These are phyloP conservation scores for Anguilla marmorata DNA, from an alignment of 2,797 vertebrate genomes.

Conservation along the genomic window DNA sequence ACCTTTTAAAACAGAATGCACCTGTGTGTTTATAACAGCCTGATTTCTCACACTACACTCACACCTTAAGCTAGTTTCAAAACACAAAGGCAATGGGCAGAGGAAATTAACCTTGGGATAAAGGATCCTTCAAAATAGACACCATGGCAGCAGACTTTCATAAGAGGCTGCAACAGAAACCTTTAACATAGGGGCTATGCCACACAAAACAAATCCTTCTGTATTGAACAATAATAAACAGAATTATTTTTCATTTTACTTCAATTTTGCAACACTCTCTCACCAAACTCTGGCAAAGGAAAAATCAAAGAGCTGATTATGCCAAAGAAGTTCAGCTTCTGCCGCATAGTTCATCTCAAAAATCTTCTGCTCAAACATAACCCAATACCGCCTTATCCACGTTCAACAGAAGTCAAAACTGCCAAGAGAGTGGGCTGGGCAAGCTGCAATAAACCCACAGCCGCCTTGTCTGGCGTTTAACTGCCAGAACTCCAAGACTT, in stretches of 20 bases:
- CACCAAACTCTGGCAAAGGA: background rate
- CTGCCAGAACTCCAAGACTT: background rate
- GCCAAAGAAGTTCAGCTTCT: background rate
- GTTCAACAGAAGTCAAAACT: constrained; percentile 9
- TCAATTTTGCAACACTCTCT: background rate
- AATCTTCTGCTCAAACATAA: background rate
- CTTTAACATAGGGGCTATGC: too few species aligned
- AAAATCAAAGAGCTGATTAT: background rate
- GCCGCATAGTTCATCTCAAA: background rate
- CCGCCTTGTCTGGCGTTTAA: background rate
- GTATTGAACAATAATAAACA: background rate
- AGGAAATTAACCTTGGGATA: background rate
- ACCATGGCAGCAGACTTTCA: background rate
- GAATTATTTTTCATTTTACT: background rate
- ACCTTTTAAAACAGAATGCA: background rate
- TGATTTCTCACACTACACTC: background rate
- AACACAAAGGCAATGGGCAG: background rate
- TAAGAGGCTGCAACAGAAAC: background rate
- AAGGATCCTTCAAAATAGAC: background rate
- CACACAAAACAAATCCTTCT: background rate
- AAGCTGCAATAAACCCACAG: constrained; percentile 1
- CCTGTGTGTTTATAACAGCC: background rate
- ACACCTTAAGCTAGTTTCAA: background rate
- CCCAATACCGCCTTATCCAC: background rate
- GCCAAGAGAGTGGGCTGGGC: background rate